These are phyloP conservation scores for Phlogophora meticulosa DNA, from an alignment of 2,888 invertebrate species.

Conservation along the genomic window DNA sequence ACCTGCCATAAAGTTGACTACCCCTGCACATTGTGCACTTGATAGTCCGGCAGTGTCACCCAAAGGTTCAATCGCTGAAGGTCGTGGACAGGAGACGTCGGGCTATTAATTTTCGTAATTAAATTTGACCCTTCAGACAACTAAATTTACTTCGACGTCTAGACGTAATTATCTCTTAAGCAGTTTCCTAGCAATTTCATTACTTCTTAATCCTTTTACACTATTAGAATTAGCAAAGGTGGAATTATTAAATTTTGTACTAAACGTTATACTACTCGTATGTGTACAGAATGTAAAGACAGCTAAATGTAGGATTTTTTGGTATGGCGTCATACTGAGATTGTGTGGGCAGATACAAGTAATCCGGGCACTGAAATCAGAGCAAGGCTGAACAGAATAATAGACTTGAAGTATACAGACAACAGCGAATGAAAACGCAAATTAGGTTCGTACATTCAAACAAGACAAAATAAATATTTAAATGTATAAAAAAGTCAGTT, in stretches of 20 bases:
- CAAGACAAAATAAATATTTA: slow-evolving; percentile 31
- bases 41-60: slow-evolving; percentile 34
- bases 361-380: slow-evolving; percentile 48
- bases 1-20: slow-evolving; percentile 57
- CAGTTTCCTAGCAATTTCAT: slow-evolving; percentile 52
- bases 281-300: slow-evolving; percentile 16
- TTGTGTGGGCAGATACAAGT: slow-evolving; percentile 40
- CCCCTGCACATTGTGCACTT: slow-evolving; percentile 54
- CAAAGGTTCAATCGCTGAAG: slow-evolving; percentile 54
- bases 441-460: slow-evolving; percentile 14
- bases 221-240: slow-evolving; percentile 38
- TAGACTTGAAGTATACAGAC: slow-evolving; percentile 14
- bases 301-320: slow-evolving; percentile 23
- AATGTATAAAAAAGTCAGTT: slow-evolving; percentile 19
- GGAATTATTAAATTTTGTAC: slow-evolving; percentile 6
- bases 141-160: slow-evolving; percentile 52
- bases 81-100: slow-evolving; percentile 50
- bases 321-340: slow-evolving; percentile 22
- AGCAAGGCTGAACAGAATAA: slow-evolving; percentile 41
- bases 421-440: slow-evolving; percentile 18
- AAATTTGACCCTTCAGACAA: slow-evolving; percentile 67
- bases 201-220: slow-evolving; percentile 16
- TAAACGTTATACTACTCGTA: slow-evolving; percentile 16
- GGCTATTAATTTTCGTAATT: slow-evolving; percentile 70
- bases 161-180: slow-evolving; percentile 61